These are phyloP conservation scores for Butorides virescens DNA, from an alignment of 2,113 vertebrate species.

Conservation along the genomic window DNA sequence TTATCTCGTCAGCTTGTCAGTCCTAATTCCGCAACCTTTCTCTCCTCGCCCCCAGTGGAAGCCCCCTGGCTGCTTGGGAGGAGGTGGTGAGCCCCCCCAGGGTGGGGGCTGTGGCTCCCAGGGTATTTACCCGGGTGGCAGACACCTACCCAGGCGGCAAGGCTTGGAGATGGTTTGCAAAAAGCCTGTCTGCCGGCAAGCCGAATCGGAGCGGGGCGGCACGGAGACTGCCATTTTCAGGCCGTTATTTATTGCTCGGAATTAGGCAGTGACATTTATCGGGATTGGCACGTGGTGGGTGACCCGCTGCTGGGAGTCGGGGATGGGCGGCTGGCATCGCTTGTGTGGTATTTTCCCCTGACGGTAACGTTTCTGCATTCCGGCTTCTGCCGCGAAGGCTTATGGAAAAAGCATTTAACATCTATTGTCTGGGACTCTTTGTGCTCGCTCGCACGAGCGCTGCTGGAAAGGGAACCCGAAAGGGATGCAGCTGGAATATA, in stretches of 20 bases:
- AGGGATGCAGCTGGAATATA: slow-evolving; percentile 32
- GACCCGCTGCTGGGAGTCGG: background rate
- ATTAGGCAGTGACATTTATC: background rate
- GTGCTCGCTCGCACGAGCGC: background rate
- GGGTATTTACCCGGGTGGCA: background rate
- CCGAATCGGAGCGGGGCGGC: accelerated
- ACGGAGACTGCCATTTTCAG: background rate
- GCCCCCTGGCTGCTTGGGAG: background rate
- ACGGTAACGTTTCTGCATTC: background rate
- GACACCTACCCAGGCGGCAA: accelerated
- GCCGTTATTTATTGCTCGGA: background rate
- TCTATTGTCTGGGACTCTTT: slow-evolving; percentile 47
- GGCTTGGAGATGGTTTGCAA: background rate
- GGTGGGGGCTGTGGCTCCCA: accelerated
- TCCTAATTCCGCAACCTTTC: slow-evolving; percentile 33
- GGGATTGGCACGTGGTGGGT: background rate
- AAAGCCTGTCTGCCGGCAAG: background rate
- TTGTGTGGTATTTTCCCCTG: background rate
- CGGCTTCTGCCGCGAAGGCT: background rate
- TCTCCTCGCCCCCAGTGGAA: background rate
- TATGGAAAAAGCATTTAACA: slow-evolving; percentile 34
- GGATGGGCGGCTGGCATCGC: background rate
- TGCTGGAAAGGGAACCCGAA: slow-evolving; percentile 1
- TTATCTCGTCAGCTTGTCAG: slow-evolving; percentile 68
- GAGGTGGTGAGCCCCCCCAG: accelerated